Evolutionary conservation across 2,113 vertebrate species (phyloP), one percentile per base, ranked within the genome.

Genomic region (Oryzias javanicus): DNA sequence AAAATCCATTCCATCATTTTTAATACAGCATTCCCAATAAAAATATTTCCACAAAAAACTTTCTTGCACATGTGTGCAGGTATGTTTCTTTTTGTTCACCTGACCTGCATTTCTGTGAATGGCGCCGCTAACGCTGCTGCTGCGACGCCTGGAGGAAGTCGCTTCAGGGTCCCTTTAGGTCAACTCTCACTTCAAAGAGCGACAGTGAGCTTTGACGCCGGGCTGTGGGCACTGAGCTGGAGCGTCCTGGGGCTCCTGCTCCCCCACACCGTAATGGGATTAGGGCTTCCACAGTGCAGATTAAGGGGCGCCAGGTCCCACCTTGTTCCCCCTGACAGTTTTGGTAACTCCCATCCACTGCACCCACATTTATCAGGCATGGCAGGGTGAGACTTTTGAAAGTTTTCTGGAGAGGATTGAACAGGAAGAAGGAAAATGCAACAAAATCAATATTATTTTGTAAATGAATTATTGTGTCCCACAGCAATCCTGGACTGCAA

Each of bases 251-350:
- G 62, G 74, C 72, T 77, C 70, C 70, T 54, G 64, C 60, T 82
- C 72, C 77, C 72, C 71, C 55, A 46, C 56, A 64, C 41, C 6
- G 60, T 82, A 83, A 89, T 87, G 79, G 61, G 87, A 89, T 89
- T 84, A 86, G 49, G 48, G 67, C 55, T 67, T 85, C 82, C 75
- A 79, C 48, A 58, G 56, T 29, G 45, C 77, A 82, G 87, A 90
- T 88, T 86, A 87, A 66, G 82, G 74, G 81, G 82, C 78, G 84
- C 76, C 73, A 2, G 72, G 80, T 79, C 76, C 76, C 61, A 75
- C 57, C 73, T 70, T 66, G 65, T 47, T 70, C 62, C 67, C 62
- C 57, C 59, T 80, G 70, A 80, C 73, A 74, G 46, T n/a, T 58
- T 42, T 68, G 70, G 78, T 78, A 68, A 80, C 60, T 82, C 70